Conservation (phyloP, 2,888 invertebrate species). For the Metacarcinus magister region DNA sequence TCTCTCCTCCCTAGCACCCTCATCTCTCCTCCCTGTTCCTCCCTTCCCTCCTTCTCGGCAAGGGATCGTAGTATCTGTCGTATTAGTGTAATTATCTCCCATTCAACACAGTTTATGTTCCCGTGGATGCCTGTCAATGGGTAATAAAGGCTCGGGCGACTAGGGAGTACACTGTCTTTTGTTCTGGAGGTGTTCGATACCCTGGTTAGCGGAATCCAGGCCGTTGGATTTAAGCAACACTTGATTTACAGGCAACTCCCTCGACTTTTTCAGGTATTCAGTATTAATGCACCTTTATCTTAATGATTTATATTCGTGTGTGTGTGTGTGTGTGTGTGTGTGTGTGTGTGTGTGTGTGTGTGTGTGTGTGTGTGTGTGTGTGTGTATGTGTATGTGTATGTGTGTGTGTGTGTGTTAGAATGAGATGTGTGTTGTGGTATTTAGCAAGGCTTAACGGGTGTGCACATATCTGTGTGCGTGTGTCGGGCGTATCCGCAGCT, state of each 20-base stretch:
- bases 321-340: too few relatives aligned
- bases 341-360: background rate
- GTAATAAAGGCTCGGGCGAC: constrained; percentile 49
- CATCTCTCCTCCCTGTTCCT: constrained; percentile 20
- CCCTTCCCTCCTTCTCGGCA: background rate
- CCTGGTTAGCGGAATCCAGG: background rate
- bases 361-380: constrained; percentile 26
- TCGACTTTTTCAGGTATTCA: background rate
- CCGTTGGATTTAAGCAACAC: background rate
- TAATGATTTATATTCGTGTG: background rate
- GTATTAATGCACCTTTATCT: background rate
- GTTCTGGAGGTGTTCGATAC: background rate
- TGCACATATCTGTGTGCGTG: background rate
- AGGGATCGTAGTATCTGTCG: constrained; percentile 32
- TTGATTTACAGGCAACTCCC: background rate
- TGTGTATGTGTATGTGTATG: constrained; percentile 5
- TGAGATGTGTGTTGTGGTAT: constrained; percentile 18
- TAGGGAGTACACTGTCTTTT: constrained; percentile 9
- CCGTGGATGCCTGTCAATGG: constrained; percentile 56
- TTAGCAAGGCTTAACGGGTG: background rate
- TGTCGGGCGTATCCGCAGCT: background rate
- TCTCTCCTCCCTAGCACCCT: background rate
- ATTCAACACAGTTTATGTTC: constrained; percentile 42
- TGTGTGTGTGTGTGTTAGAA: background rate
- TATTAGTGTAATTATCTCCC: constrained; percentile 59